A percentile compares a stretch with the other conserved stretches of the same genome.
These are phyloP conservation scores for Leptocoma aspasia DNA, from an alignment of 2,113 vertebrate genomes.

Conservation along the genomic window DNA sequence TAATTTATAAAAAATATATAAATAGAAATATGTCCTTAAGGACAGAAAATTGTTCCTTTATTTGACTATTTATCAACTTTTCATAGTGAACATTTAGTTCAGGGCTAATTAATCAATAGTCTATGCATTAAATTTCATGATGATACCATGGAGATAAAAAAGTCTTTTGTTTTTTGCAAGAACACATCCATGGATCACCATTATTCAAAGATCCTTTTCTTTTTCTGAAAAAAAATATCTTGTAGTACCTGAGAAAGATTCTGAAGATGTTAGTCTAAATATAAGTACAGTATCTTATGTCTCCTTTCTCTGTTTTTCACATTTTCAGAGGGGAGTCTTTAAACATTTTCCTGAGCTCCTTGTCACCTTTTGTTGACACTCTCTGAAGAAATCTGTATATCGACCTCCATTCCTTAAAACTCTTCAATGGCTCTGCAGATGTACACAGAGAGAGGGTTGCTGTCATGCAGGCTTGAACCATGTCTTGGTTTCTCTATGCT, in stretches of 20 bases:
- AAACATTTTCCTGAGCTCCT: neutral
- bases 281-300: neutral
- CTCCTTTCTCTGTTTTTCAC: neutral
- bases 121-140: neutral
- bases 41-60: neutral
- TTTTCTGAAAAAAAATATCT: neutral
- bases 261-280: neutral
- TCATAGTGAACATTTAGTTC: neutral
- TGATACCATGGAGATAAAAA: neutral
- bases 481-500: neutral
- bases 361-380: rapidly evolving
- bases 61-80: neutral
- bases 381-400: neutral
- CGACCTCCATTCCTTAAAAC: rapidly evolving
- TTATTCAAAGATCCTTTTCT: neutral
- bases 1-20: neutral
- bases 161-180: neutral
- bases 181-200: neutral
- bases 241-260: neutral
- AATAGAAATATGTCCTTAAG: neutral
- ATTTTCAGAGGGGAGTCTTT: neutral
- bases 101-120: neutral
- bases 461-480: neutral
- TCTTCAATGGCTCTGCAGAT: neutral
- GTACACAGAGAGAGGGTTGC: neutral